Evolutionary conservation across 92 coral and sea anemone species (phyloP), one percentile per base, ranked within the genome.

Genomic region (Porites lobata): DNA sequence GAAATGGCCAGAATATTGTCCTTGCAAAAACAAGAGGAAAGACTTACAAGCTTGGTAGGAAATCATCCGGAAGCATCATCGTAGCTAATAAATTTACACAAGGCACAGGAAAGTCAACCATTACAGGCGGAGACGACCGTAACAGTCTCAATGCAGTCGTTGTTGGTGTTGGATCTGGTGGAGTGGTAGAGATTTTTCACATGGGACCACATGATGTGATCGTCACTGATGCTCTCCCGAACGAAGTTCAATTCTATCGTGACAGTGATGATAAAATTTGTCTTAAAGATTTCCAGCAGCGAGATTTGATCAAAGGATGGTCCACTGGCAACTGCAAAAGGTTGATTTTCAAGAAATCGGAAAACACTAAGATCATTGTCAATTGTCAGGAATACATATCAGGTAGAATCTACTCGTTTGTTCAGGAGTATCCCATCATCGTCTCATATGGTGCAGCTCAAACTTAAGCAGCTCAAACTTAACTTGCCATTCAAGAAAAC

Each of bases 1-100:
- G 86, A 68, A 82, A 82, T 82, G 86, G 86, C 21, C 64, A 66
- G 66, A 82, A 82, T 69, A 82, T 82, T 69, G 78, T 82, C 78
- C 68, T 82, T 9, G 86, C 86, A 1, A 82, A 82, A 82, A 82
- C 78, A 43, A 82, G 53, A 69, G 78, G 65, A 18, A 66, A 66
- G 11, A 82, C 86, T 8, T 82, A 82, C 86, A 82, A 11, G 50
- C 32, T 82, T 66, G 86, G 86, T 6, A 19, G 19, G 0, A 66
- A 32, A 13, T 68, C 86, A 3, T 82, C 86, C 13, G 66, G 78
- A 50, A 69, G 86, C 66, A 82, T 82, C 29, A 82, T 82, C 59
- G 12, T 82, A 10, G 86, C 86, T 38, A 82, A 68, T 3, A 63
- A 82, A 1, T 82, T 82, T 19, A 54, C 68, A 52, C 29, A 66